phyloP scores from a whole-genome alignment of 2,113 vertebrate genomes.

The Petrocephalus microphthalmus region DNA sequence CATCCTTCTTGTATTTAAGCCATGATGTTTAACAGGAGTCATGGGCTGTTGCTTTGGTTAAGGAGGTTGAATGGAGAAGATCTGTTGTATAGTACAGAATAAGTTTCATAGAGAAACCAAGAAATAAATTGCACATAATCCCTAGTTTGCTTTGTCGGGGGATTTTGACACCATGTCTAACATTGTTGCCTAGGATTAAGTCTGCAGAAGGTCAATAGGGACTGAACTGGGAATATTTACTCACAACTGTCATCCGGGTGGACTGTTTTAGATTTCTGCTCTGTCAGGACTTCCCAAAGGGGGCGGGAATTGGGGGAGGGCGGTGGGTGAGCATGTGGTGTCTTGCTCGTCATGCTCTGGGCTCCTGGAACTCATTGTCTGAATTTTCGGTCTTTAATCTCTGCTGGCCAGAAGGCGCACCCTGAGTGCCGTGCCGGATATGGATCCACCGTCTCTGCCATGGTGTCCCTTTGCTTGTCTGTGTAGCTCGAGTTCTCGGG shows the following conservation, averaged over 20 bases:
- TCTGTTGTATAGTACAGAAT: neutral
- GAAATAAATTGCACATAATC: neutral
- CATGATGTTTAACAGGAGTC: neutral
- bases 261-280: slow-evolving; percentile 34
- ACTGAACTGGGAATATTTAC: neutral
- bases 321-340: neutral
- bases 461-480: neutral
- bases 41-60: neutral
- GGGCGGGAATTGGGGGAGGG: slow-evolving; percentile 31
- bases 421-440: neutral
- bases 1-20: too few relatives aligned
- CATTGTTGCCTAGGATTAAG: neutral
- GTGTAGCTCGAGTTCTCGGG: neutral
- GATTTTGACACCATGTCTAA: neutral
- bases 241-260: neutral
- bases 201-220: neutral
- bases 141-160: neutral
- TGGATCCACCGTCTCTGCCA: neutral
- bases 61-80: neutral
- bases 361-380: neutral
- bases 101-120: neutral
- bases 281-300: slow-evolving; percentile 38
- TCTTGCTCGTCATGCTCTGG: neutral
- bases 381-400: neutral
- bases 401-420: neutral